A percentile compares a stretch with the other conserved stretches of the same genome.
Evolutionary conservation across 2,888 invertebrate species (phyloP).

Genomic region (Campoletis raptor): DNA sequence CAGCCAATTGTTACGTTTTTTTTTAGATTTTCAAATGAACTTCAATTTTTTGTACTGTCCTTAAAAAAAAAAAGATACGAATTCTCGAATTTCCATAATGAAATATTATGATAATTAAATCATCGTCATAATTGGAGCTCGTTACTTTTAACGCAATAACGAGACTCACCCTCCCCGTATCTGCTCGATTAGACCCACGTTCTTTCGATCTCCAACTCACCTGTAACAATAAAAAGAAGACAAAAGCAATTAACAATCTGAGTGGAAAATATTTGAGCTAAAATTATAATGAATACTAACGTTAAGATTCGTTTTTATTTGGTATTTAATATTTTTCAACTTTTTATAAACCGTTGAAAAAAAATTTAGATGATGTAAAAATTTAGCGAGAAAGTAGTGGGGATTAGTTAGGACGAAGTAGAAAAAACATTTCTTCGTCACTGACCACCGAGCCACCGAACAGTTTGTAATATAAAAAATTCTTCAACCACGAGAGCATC

Average conservation of each 20-base stretch:
- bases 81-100: not conserved
- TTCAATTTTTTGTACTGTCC: not conserved
- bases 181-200: slow-evolving; percentile 75
- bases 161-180: slow-evolving; percentile 80
- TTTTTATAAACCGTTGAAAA: not conserved
- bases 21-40: not conserved
- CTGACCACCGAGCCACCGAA: slow-evolving; percentile 28
- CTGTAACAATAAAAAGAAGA: slow-evolving; percentile 77
- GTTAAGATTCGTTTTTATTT: not conserved
- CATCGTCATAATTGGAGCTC: slow-evolving; percentile 17
- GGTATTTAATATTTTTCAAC: not conserved
- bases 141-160: slow-evolving; percentile 61
- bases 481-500: slow-evolving; percentile 9
- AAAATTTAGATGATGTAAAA: not conserved
- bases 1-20: not conserved
- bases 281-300: not conserved
- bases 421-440: not conserved
- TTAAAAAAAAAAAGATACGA: not conserved
- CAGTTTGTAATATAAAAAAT: slow-evolving; percentile 21
- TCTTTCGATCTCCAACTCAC: slow-evolving; percentile 82
- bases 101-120: slow-evolving; percentile 29
- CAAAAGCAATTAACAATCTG: slow-evolving; percentile 44
- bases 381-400: slow-evolving; percentile 10
- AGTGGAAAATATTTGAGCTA: not conserved
- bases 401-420: not conserved